These are phyloP conservation scores for Heteromyza rotundicornis DNA, from an alignment of 2,888 invertebrate species.

Conservation along the genomic window DNA sequence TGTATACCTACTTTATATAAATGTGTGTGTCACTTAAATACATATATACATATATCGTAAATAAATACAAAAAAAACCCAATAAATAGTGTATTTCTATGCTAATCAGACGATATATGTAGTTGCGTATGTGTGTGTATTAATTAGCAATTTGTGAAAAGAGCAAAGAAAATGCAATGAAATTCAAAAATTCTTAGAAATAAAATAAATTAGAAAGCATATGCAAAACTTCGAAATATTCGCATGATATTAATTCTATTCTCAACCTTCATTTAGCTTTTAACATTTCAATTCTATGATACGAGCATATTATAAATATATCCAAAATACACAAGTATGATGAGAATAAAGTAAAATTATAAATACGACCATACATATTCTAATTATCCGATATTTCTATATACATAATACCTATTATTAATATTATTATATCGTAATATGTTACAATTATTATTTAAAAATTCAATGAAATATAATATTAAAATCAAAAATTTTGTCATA, in stretches of 20 bases:
- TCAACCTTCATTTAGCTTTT: no score
- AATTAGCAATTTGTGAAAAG: not conserved
- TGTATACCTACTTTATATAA: no score
- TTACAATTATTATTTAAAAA: conserved; percentile 4
- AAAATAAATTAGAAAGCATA: no score
- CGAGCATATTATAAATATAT: not conserved
- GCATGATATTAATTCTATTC: no score
- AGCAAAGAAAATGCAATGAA: no score
- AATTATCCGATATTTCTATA: not conserved
- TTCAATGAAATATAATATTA: conserved; percentile 13
- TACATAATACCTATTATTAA: not conserved
- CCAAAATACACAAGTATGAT: conserved; percentile 71
- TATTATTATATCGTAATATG: not conserved
- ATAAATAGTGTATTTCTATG: not conserved
- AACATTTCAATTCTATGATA: no score
- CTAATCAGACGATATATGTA: not conserved
- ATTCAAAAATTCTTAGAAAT: no score
- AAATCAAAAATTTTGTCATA: conserved; percentile 40
- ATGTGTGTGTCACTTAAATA: no score
- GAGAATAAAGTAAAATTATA: no score
- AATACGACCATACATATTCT: not conserved
- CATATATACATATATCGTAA: no score
- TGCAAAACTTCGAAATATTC: not conserved
- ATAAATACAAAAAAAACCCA: not conserved
- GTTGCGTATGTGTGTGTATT: not conserved